Conservation (phyloP, 2,888 invertebrate species). For the Orthonychiurus folsomi region DNA sequence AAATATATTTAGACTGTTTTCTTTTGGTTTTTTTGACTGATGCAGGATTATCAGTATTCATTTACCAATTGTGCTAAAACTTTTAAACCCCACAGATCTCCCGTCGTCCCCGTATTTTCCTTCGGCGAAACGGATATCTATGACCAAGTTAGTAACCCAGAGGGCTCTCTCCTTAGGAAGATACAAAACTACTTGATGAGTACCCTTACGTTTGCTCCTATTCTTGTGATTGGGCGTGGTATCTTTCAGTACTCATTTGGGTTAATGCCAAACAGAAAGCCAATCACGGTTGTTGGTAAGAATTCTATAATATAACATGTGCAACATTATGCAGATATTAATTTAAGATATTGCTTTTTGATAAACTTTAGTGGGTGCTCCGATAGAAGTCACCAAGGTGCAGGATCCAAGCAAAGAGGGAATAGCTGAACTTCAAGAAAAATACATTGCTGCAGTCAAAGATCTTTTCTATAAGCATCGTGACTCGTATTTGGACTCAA, state of each 20-base stretch:
- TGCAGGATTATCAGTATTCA: not conserved
- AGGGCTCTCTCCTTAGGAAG: constrained; percentile 57
- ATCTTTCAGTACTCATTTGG: constrained; percentile 66
- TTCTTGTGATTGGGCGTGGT: constrained; percentile 54
- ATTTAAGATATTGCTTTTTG: not conserved
- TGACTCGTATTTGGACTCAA: constrained; percentile 55
- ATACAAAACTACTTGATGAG: constrained; percentile 61
- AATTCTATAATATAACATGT: no score
- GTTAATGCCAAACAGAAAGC: constrained; percentile 66
- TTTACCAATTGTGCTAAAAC: constrained; percentile 26
- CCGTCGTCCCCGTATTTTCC: constrained; percentile 59
- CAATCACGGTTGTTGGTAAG: constrained; percentile 63
- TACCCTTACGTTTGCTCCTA: constrained; percentile 62
- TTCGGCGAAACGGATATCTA: constrained; percentile 86
- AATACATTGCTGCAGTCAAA: constrained; percentile 60
- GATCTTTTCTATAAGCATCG: constrained; percentile 79
- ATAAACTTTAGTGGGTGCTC: constrained; percentile 68
- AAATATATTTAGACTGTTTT: not conserved
- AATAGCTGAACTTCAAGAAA: constrained; percentile 63
- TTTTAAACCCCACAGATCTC: no score
- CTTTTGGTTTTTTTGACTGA: no score
- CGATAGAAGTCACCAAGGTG: constrained; percentile 65
- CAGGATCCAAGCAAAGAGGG: constrained; percentile 63
- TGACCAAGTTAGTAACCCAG: constrained; percentile 63
- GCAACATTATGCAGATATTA: no score